phyloP scores from a whole-genome alignment of 2,113 vertebrate species.

The Dermatemys mawii region DNA sequence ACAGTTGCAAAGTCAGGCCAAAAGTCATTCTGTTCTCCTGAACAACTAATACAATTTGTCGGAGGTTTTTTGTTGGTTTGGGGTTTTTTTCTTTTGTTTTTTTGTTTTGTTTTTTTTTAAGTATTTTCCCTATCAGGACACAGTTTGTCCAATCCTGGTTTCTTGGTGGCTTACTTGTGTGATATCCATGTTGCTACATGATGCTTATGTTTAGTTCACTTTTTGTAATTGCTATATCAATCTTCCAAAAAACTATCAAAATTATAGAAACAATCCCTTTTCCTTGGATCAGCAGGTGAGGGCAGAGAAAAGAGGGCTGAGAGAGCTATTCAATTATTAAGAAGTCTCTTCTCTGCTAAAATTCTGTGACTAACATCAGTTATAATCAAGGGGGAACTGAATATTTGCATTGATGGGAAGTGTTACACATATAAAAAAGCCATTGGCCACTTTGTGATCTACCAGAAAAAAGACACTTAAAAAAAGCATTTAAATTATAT shows the following conservation, averaged over 20 bases:
- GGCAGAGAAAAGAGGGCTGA: neutral
- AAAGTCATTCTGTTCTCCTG: neutral
- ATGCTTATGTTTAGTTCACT: neutral
- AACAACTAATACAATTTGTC: neutral
- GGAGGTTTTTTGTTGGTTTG: neutral
- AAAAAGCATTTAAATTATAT: neutral
- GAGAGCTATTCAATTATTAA: neutral
- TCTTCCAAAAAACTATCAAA: neutral
- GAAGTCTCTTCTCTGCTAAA: neutral
- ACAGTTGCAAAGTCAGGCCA: neutral
- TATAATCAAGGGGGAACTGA: neutral
- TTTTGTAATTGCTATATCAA: neutral
- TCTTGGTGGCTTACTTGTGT: neutral
- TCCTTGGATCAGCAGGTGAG: neutral
- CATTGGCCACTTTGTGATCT: neutral
- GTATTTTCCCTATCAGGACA: neutral
- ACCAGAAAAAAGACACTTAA: neutral
- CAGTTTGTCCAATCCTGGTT: neutral
- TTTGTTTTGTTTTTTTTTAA: neutral
- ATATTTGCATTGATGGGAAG: neutral
- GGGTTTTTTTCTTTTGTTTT: neutral
- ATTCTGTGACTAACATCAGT: neutral
- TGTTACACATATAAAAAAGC: neutral
- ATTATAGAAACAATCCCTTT: neutral
- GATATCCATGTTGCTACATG: neutral